phyloP scores from a whole-genome alignment of 2,888 invertebrate genomes.

The Ferdinandea cuprea region DNA sequence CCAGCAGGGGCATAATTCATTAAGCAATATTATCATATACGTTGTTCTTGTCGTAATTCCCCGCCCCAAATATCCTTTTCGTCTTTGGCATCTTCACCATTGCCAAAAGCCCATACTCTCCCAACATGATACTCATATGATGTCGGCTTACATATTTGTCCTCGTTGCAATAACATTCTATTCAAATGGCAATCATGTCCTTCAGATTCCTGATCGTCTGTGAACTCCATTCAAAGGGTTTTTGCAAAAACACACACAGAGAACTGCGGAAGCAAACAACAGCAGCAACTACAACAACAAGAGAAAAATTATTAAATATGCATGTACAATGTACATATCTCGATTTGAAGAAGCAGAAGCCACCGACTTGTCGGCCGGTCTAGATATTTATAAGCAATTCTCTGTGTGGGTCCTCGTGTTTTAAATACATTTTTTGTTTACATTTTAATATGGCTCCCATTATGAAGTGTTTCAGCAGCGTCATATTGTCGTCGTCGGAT shows the following conservation, averaged over 20 bases:
- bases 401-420: conserved; percentile 70
- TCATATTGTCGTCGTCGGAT: conserved; percentile 70
- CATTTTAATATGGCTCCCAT: conserved; percentile 69
- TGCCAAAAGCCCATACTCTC: conserved; percentile 15
- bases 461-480: conserved; percentile 53
- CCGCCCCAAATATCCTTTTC: conserved; percentile 3
- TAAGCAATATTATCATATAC: conserved; percentile 68
- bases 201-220: conserved; percentile 74
- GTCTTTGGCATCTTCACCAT: conserved; percentile 35
- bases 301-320: conserved; percentile 66
- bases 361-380: conserved; percentile 50
- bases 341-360: conserved; percentile 21
- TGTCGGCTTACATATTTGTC: conserved; percentile 33
- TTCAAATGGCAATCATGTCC: conserved; percentile 75
- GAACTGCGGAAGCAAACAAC: conserved; percentile 55
- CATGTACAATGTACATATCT: conserved; percentile 5
- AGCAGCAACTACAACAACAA: too few relatives aligned
- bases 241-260: conserved; percentile 24
- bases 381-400: conserved; percentile 67
- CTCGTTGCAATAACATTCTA: conserved; percentile 67
- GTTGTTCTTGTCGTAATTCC: conserved; percentile 31
- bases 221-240: conserved; percentile 61
- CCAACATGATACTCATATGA: not conserved
- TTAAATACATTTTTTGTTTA: conserved; percentile 67
- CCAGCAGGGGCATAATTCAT: conserved; percentile 72